Percentiles rank a stretch among this genome's conserved stretches.
These are phyloP conservation scores for Melieria omissa DNA, from an alignment of 2,888 invertebrate species.

Conservation along the genomic window DNA sequence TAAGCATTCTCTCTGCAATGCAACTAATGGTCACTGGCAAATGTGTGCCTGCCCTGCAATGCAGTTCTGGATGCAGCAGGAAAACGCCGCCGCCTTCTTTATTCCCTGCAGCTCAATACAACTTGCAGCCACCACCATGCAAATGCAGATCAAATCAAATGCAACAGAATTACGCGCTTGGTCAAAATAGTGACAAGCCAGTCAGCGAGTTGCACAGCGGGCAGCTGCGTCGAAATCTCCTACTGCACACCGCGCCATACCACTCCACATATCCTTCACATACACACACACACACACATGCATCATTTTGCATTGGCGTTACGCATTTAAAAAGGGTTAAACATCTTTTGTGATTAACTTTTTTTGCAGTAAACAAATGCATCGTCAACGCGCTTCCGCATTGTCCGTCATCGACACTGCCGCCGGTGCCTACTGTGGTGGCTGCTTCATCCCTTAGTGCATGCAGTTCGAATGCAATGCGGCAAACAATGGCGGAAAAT, in stretches of 20 bases:
- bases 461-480: constrained; percentile 8
- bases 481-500: constrained; percentile 45
- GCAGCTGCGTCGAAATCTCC: constrained; percentile 17
- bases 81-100: too few relatives aligned
- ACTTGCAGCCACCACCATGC: too few relatives aligned
- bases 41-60: background rate
- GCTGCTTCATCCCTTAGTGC: constrained; percentile 30
- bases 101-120: too few relatives aligned
- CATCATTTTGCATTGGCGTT: constrained; percentile 29
- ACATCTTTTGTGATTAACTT: background rate
- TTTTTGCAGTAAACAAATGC: constrained; percentile 29
- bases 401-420: constrained; percentile 21
- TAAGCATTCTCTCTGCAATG: constrained; percentile 11
- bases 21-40: constrained; percentile 16
- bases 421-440: constrained; percentile 1
- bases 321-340: constrained; percentile 16
- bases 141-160: too few relatives aligned
- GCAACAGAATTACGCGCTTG: too few relatives aligned
- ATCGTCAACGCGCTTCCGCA: constrained; percentile 29
- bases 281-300: background rate
- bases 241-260: background rate
- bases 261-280: constrained; percentile 8
- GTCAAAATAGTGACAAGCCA: background rate
- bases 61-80: too few relatives aligned
- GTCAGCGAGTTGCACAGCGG: constrained; percentile 6